Percentiles rank a stretch among this genome's conserved stretches.
These are phyloP conservation scores for Hartigia nigra DNA, from an alignment of 2,888 invertebrate species.

Conservation along the genomic window DNA sequence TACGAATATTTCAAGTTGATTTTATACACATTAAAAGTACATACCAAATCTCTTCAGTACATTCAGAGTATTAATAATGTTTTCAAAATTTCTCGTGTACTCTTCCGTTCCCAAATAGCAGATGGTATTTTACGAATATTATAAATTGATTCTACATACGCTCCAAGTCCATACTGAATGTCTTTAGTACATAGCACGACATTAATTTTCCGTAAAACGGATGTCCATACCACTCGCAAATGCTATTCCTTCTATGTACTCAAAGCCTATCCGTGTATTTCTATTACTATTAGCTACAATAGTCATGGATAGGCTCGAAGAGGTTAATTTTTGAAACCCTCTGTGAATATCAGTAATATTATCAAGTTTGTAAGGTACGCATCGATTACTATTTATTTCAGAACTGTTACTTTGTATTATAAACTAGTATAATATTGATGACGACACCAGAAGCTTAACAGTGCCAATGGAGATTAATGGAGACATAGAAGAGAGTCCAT, in stretches of 20 bases:
- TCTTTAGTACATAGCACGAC: too few species aligned
- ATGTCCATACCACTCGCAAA: too few species aligned
- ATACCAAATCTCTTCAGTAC: not conserved
- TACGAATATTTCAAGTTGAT: not conserved
- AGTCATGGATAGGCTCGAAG: too few species aligned
- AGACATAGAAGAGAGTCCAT: constrained; percentile 21
- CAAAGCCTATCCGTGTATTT: too few species aligned
- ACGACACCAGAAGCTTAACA: not conserved
- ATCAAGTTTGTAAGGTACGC: not conserved
- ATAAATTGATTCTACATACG: not conserved
- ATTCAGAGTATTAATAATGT: not conserved
- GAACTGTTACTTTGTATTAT: not conserved
- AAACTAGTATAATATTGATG: not conserved
- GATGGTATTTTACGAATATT: not conserved
- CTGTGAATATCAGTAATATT: too few species aligned
- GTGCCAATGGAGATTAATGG: constrained; percentile 45
- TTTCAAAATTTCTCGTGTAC: not conserved
- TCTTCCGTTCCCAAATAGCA: not conserved
- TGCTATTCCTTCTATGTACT: too few species aligned
- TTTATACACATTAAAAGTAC: not conserved
- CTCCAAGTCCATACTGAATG: not conserved
- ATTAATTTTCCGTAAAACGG: too few species aligned
- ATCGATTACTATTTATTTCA: not conserved
- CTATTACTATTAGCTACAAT: too few species aligned
- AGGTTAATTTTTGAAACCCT: too few species aligned